Base-by-base conservation (phyloP, 2,797 vertebrate genomes). In the Erpetoichthys calabaricus region DNA sequence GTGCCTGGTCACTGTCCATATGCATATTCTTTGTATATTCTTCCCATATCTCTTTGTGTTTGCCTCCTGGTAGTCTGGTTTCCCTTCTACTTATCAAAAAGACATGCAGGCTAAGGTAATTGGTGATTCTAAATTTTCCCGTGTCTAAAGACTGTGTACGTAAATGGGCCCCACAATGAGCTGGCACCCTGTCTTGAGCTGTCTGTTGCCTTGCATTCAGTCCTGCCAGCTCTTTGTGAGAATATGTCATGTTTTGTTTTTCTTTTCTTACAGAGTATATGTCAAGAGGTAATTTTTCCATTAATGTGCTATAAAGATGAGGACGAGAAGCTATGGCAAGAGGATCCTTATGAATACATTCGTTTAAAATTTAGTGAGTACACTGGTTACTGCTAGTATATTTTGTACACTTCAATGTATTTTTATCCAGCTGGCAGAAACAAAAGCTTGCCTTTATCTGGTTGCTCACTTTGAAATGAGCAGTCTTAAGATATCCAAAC, bases 301-400 rank as follows among this genome's bases (percentile, higher is more conserved):
- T 85, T 98, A 44, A 98, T 98, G 94, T 98, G 95, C 69, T 98
- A 97, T 66, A 98, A 92, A 79, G 94, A 98, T 5, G 94, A 97
- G 67, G 95, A 98, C 59, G 94, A 97, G 70, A 90, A 92, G 63
- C 83, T 98, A 4, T 98, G 95, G 95, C 92, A 91, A 70, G 95
- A 98, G 59, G 94, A 98, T 64, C 95, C 95, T 0, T 93, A 94
- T 25, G 94, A 97, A 66, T 98, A 97, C 64, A 98, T 98, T 63
- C 89, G 88, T 68, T 92, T 97, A 91, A 98, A 98, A 74, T 98
- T 97, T 72, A 95, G 95, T 98, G 78, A 91, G 84, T 47, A 1
- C 80, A 25, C 41, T 25, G 25, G 25, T 25, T 25, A 25, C 25
- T 25, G 25, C 25, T 25, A 25, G 49, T 10, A 6, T 4, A 51